These are phyloP conservation scores for Tetropium fuscum DNA, from an alignment of 2,888 invertebrate genomes.

Conservation along the genomic window DNA sequence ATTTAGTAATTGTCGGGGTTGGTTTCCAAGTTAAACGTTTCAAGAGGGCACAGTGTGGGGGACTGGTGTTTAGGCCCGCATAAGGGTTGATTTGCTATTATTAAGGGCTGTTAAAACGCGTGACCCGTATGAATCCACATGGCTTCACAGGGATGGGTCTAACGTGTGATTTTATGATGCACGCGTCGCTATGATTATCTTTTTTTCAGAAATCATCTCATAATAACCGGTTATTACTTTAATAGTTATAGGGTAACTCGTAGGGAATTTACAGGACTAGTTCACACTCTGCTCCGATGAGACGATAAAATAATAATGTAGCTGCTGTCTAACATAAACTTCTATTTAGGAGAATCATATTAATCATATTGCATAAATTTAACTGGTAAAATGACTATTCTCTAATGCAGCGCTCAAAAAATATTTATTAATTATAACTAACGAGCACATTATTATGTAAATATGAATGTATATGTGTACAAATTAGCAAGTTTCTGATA, in stretches of 20 bases:
- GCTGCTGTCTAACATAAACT: too few relatives aligned
- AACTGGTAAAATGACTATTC: too few relatives aligned
- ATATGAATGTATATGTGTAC: not conserved
- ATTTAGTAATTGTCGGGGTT: conserved; percentile 31
- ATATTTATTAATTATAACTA: too few relatives aligned
- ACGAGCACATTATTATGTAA: not conserved
- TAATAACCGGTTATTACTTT: conserved; percentile 9
- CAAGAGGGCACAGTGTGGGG: conserved; percentile 21
- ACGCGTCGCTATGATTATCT: conserved; percentile 14
- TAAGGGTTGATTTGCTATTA: conserved; percentile 37
- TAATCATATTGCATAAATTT: too few relatives aligned
- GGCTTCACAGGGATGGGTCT: conserved; percentile 34
- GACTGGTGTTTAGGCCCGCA: conserved; percentile 42
- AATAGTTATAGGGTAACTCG: conserved; percentile 4
- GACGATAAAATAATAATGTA: too few relatives aligned
- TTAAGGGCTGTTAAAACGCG: conserved; percentile 45
- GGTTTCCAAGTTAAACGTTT: conserved; percentile 30
- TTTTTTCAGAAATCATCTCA: conserved; percentile 9
- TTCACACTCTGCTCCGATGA: not conserved
- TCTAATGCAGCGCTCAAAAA: too few relatives aligned
- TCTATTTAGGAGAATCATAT: too few relatives aligned
- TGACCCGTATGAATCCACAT: conserved; percentile 50
- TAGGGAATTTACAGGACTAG: not conserved
- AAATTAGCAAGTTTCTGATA: not conserved
- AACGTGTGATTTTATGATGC: conserved; percentile 27